Evolutionary conservation across 2,888 invertebrate genomes (phyloP), one percentile per base, ranked within the genome.

Genomic region (Ryuthela nishihirai): DNA sequence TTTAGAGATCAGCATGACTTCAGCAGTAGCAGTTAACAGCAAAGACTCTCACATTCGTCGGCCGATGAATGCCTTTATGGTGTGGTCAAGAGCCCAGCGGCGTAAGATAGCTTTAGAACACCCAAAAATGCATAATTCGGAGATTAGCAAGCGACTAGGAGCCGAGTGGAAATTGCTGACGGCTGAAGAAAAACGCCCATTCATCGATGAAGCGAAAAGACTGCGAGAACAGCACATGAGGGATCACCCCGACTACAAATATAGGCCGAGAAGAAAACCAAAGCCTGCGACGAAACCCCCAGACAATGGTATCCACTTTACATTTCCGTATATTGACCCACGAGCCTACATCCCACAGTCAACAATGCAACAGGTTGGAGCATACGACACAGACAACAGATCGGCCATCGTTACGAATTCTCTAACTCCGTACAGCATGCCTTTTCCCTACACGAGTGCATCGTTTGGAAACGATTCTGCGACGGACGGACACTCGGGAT

Each of bases 31-130:
- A 10, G 15, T 9, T 15, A 40, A 46, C 6, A 26, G 25, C 10
- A 15, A n/a, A 17, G 23, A 45, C 15, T 18, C 18, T n/a, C 70
- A 74, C 53, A 75, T 77, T 5, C 75, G 76, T 59, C 68, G 77
- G 5, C 77, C 77, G 3, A 77, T 77, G 77, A 77, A 77, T 67
- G 76, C 76, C 10, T 77, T 77, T 67, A 77, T 77, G 77, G 76
- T 77, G n/a, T 77, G 77, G 77, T 76, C 75, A 9, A 67, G 77
- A n/a, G 76, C 76, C 3, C 76, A 76, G 66, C 54, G 77, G 39
- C 67, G 75, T 10, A 75, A 76, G 63, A 77, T 77, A 72, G 76
- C 77, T 15, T 73, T 75, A 60, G 77, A 77, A 47, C 76, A 77
- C 62, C 77, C 77, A 7, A 77, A 77, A 67, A 76, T 77, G 76